Evolutionary conservation across 2,888 invertebrate species (phyloP), one percentile per base, ranked within the genome.

Genomic region (Pollenia labialis): DNA sequence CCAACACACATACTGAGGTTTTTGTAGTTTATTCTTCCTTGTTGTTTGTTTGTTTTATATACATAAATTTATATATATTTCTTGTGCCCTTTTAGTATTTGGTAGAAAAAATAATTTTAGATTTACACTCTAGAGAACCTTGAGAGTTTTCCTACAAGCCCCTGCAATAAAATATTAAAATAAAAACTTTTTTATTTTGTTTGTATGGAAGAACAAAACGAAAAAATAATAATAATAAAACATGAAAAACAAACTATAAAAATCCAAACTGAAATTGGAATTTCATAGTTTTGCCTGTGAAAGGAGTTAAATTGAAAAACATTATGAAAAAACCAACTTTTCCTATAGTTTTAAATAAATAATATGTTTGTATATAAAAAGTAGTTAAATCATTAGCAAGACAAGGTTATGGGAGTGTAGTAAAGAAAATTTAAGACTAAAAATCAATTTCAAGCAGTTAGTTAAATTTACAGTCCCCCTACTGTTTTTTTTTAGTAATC

Each of bases 71-170:
- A 32, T 32, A 32, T 32, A 32, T 42, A 42, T 16, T 52, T 54
- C 18, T 42, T 76, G n/a, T 23, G 56, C 48, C 42, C 42, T 71
- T 74, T 54, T 40, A 7, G 23, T 64, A 77, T 72, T n/a, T n/a
- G 58, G 60, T 40, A 60, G 68, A 50, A 80, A 80, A 76, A 80
- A 79, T 79, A 42, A 81, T 81, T 87, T 81, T 84, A 72, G 74
- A 84, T 84, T 84, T 87, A 84, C 84, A 81, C 87, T 74, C 74
- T 81, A 66, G 58, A 87, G 72, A 77, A 62, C 87, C 87, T 87
- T 87, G 87, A 69, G 77, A 81, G 83, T 83, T 83, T 83, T 77
- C 56, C 64, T 83, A 23, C 64, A 40, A 72, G 40, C 44, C 23
- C 42, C 56, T 60, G 68, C 84, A 72, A 68, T 80, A 80, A 79